A percentile compares a stretch with the other conserved stretches of the same genome.
phyloP scores from a whole-genome alignment of 2,888 invertebrate species.

The Mythimna loreyi region DNA sequence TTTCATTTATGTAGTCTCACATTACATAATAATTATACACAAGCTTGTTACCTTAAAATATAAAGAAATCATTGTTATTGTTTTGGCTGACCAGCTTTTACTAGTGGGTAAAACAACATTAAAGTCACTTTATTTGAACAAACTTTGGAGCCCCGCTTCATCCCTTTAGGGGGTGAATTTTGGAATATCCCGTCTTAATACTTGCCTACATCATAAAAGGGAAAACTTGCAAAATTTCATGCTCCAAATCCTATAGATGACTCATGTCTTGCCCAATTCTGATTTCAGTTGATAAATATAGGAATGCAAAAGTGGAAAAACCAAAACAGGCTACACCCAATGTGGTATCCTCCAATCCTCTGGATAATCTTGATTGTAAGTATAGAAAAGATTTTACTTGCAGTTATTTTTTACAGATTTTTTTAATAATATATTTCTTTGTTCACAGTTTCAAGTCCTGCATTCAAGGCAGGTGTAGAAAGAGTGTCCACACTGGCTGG shows the following conservation, averaged over 20 bases:
- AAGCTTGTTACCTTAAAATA: not conserved
- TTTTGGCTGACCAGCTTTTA: not conserved
- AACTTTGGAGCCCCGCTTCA: too few species aligned
- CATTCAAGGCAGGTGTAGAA: slow-evolving; percentile 96
- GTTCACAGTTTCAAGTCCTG: slow-evolving; percentile 94
- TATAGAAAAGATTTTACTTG: slow-evolving; percentile 56
- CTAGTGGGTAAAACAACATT: too few species aligned
- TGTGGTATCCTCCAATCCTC: slow-evolving; percentile 95
- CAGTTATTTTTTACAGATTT: not conserved
- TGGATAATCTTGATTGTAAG: slow-evolving; percentile 97
- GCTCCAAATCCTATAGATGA: slow-evolving; percentile 3
- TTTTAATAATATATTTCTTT: slow-evolving; percentile 20
- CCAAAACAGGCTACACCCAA: slow-evolving; percentile 92
- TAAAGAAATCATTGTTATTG: not conserved
- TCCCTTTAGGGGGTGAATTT: too few species aligned
- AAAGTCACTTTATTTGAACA: too few species aligned
- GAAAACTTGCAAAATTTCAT: too few species aligned
- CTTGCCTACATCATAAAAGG: too few species aligned
- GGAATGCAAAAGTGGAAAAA: slow-evolving; percentile 92
- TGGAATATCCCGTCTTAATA: too few species aligned
- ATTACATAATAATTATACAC: not conserved
- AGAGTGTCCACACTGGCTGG: slow-evolving; percentile 93
- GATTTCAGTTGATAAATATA: slow-evolving; percentile 93
- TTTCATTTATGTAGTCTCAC: not conserved
- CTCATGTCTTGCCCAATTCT: slow-evolving; percentile 44